Evolutionary conservation across 2,888 invertebrate genomes (phyloP), one percentile per base, ranked within the genome.

Genomic region (Clivina fossor): DNA sequence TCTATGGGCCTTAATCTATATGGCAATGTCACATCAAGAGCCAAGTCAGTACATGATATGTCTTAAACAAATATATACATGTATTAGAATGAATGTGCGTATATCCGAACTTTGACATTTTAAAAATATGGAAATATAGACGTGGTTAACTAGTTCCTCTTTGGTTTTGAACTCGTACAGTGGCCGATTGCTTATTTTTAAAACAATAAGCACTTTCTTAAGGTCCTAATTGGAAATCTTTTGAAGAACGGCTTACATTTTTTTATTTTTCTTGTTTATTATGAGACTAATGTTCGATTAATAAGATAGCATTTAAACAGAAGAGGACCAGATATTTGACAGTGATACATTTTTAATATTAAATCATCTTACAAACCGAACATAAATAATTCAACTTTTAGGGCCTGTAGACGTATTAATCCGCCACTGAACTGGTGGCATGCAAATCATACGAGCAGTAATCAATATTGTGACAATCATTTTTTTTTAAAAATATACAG

Each of bases 1-100:
- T 26, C 26, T 26, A 9, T 8, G 26, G 5, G 26, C 7, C 8
- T 26, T 26, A 9, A 26, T n/a, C n/a, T n/a, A 26, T 47, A 47
- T 47, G 47, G 47, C 47, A 47, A 47, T 47, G 32, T 47, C 47
- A 47, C 47, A 47, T 47, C 47, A 20, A 47, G 32, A 47, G 47
- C 47, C 47, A 47, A 47, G 32, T 47, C 47, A 47, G 47, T 47
- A 47, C 47, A 47, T 47, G 47, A 47, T 47, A 47, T 47, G 47
- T 47, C 47, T 47, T 35, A 47, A 47, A 32, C 47, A 47, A 47
- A 47, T 47, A 47, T 47, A 22, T 47, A 47, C 47, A 47, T 32
- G 47, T 47, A 47, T 33, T 47, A 33, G 33, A 47, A 47, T 47
- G 22, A n/a, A 47, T 47, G 47, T 47, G 33, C 47, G 47, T 33